Percentiles rank a stretch among this genome's conserved stretches.
These are phyloP conservation scores for Acanthoscelides obtectus DNA, from an alignment of 2,888 invertebrate species.

Conservation along the genomic window DNA sequence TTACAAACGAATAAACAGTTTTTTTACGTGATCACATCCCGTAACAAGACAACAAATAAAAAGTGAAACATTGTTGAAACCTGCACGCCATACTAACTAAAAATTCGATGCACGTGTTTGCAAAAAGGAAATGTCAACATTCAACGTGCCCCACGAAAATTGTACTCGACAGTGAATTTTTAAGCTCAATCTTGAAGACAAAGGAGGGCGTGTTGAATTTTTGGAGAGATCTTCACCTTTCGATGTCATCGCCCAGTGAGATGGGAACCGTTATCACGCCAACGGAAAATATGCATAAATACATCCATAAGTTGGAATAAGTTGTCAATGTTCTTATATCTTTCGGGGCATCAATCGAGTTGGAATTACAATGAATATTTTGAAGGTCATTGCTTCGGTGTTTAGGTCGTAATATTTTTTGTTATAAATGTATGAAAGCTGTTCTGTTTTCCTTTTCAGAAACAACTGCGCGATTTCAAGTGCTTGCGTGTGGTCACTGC, in stretches of 20 bases:
- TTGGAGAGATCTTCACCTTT: slow-evolving; percentile 2
- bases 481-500: too few relatives aligned
- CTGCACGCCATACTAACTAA: background rate
- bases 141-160: background rate
- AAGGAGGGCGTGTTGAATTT: slow-evolving; percentile 7
- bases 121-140: slow-evolving; percentile 3
- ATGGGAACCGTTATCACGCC: background rate
- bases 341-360: background rate
- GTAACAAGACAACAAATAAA: background rate
- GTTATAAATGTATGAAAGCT: too few relatives aligned
- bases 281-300: background rate
- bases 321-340: background rate
- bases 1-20: background rate
- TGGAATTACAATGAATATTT: too few relatives aligned
- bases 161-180: background rate
- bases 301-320: background rate
- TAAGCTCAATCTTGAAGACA: slow-evolving; percentile 5
- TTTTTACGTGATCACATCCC: background rate
- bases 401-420: too few relatives aligned
- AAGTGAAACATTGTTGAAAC: background rate
- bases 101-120: slow-evolving; percentile 3
- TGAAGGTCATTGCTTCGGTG: too few relatives aligned
- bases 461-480: too few relatives aligned
- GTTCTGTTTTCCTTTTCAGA: too few relatives aligned
- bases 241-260: background rate